Percentiles rank a stretch among this genome's conserved stretches.
Conservation (phyloP, 1,140 invertebrate genomes). For the Asobara japonica region DNA sequence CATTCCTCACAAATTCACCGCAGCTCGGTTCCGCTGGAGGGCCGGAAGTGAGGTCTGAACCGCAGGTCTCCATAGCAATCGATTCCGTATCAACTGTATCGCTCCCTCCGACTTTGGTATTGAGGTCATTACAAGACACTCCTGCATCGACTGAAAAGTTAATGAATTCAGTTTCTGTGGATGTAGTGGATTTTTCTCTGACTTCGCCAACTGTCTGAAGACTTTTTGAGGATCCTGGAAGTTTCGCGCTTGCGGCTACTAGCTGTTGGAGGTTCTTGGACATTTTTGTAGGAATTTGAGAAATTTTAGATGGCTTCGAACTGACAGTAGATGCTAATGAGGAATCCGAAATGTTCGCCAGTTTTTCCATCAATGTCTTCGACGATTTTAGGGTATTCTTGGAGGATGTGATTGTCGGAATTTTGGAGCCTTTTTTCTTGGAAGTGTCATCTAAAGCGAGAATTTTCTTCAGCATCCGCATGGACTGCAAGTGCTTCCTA, state of each 20-base stretch:
- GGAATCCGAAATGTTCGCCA: constrained; percentile 21
- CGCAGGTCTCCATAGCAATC: too few species aligned
- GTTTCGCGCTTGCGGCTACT: background rate
- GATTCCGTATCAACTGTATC: too few species aligned
- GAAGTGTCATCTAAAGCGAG: constrained; percentile 26
- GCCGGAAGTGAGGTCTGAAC: too few species aligned
- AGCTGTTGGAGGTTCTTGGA: background rate
- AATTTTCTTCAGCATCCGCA: constrained; percentile 38
- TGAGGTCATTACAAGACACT: background rate
- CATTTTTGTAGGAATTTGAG: background rate
- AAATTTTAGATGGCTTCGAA: background rate
- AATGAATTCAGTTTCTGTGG: constrained; percentile 17
- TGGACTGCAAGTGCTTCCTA: constrained; percentile 26
- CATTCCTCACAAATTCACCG: too few species aligned
- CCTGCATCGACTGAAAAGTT: background rate
- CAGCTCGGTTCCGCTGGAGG: too few species aligned
- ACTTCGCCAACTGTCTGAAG: background rate
- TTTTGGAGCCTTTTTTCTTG: constrained; percentile 11
- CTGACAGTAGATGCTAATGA: background rate
- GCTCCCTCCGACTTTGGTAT: too few species aligned
- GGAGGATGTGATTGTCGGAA: background rate
- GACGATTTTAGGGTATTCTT: constrained; percentile 9
- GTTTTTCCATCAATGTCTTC: constrained; percentile 29
- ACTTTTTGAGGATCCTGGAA: background rate
- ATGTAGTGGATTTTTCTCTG: background rate